Conservation (phyloP, 2,797 vertebrate species). For the Sebastes glaucus region DNA sequence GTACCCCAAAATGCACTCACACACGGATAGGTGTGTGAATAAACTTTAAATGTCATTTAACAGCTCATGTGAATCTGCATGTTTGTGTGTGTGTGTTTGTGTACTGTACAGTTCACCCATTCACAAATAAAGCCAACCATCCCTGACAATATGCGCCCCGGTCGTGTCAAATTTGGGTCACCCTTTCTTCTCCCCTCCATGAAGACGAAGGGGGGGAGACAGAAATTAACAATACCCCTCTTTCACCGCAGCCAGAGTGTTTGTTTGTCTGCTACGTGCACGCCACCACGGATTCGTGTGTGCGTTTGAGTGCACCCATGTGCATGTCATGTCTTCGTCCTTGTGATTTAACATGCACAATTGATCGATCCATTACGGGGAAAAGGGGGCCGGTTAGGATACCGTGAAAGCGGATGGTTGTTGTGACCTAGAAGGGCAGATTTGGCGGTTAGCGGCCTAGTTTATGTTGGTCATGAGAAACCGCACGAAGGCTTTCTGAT, state of each 20-base stretch:
- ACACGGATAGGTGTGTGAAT: not conserved
- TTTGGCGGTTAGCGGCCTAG: conserved; percentile 26
- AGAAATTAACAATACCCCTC: conserved; percentile 62
- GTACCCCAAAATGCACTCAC: not conserved
- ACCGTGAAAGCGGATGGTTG: not conserved
- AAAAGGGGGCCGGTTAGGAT: not conserved
- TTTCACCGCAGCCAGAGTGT: conserved; percentile 38
- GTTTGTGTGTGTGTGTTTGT: not conserved
- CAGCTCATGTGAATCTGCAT: not conserved
- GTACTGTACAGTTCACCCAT: conserved; percentile 41
- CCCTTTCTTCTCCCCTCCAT: conserved; percentile 56
- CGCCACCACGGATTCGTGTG: not conserved
- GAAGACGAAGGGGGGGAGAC: conserved; percentile 35
- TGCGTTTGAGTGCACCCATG: conserved; percentile 15
- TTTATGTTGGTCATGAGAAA: conserved; percentile 33
- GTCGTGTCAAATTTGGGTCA: conserved; percentile 75
- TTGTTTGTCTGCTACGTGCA: conserved; percentile 49
- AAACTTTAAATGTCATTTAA: not conserved
- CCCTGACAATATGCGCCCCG: conserved; percentile 48
- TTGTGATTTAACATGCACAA: conserved; percentile 50
- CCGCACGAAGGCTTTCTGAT: not conserved
- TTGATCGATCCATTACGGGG: conserved; percentile 49
- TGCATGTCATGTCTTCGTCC: conserved; percentile 49
- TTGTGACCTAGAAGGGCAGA: conserved; percentile 55
- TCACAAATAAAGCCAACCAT: conserved; percentile 40